Conservation (phyloP, 1,140 invertebrate genomes). For the Eumaeus atala region DNA sequence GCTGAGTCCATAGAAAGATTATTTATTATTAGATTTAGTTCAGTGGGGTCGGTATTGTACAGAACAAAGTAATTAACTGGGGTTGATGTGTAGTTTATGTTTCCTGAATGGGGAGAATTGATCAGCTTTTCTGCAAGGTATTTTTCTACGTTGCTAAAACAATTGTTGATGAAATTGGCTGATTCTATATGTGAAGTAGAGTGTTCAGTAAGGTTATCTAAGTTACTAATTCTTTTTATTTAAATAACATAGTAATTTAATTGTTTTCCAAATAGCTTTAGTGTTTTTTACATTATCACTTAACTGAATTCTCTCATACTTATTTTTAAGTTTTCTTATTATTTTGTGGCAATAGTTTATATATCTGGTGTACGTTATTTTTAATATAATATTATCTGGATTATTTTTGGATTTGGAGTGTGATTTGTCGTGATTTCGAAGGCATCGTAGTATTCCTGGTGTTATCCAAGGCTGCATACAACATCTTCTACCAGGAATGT, state of each 20-base stretch:
- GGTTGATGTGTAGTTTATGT: not conserved
- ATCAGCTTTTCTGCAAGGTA: conserved; percentile 19
- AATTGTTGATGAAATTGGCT: conserved; percentile 14
- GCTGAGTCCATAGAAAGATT: conserved; percentile 13
- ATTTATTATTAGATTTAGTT: conserved; percentile 16
- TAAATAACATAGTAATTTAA: conserved; percentile 15
- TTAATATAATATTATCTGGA: conserved; percentile 16
- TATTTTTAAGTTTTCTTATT: conserved; percentile 13
- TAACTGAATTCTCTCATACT: conserved; percentile 15
- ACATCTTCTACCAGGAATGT: conserved; percentile 10
- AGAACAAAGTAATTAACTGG: conserved; percentile 17
- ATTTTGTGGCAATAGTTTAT: conserved; percentile 20
- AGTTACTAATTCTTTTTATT: conserved; percentile 3
- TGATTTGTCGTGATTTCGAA: conserved; percentile 15
- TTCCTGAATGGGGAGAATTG: not conserved
- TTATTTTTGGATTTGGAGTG: conserved; percentile 10
- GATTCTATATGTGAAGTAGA: not conserved
- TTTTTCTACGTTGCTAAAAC: conserved; percentile 15
- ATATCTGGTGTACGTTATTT: conserved; percentile 18
- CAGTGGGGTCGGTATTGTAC: conserved; percentile 13
- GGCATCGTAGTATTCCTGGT: conserved; percentile 16
- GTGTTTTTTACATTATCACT: conserved; percentile 14
- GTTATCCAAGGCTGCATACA: conserved; percentile 22
- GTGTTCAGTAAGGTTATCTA: conserved; percentile 12
- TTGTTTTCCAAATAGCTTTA: conserved; percentile 21